Evolutionary conservation across 2,797 vertebrate genomes (phyloP).

Genomic region (Lophotriccus pileatus): DNA sequence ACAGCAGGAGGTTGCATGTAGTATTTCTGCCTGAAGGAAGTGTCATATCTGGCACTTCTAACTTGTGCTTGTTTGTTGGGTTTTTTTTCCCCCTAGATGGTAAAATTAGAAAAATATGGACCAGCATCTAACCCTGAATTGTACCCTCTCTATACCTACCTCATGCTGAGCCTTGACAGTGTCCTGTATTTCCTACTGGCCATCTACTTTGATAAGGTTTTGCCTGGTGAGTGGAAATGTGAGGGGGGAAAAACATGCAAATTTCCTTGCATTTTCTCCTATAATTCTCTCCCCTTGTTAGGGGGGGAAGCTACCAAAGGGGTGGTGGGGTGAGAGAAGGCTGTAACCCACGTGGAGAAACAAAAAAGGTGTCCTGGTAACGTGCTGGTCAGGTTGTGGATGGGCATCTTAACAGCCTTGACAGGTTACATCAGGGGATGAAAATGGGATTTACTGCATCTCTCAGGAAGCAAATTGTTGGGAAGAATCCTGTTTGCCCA

Average conservation of each 20-base stretch:
- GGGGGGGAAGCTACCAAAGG: neutral
- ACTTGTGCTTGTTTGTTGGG: neutral
- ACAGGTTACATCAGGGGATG: accelerated
- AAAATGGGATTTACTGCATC: neutral
- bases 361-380: neutral
- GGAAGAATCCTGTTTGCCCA: neutral
- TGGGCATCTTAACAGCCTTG: neutral
- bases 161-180: conserved; percentile 83
- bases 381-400: neutral
- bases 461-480: neutral
- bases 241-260: neutral
- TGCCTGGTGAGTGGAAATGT: conserved; percentile 81
- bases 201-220: conserved; percentile 89
- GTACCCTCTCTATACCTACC: conserved; percentile 78
- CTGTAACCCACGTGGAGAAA: neutral
- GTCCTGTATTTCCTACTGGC: conserved; percentile 86
- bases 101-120: conserved; percentile 83
- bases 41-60: neutral
- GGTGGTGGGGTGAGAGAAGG: neutral
- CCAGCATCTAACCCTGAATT: conserved; percentile 71
- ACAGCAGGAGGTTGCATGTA: accelerated
- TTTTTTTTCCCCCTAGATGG: conserved; percentile 70
- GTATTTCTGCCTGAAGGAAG: neutral
- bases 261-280: neutral
- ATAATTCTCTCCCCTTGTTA: neutral